These are phyloP conservation scores for Chromis chromis DNA, from an alignment of 2,797 vertebrate species.

Conservation along the genomic window DNA sequence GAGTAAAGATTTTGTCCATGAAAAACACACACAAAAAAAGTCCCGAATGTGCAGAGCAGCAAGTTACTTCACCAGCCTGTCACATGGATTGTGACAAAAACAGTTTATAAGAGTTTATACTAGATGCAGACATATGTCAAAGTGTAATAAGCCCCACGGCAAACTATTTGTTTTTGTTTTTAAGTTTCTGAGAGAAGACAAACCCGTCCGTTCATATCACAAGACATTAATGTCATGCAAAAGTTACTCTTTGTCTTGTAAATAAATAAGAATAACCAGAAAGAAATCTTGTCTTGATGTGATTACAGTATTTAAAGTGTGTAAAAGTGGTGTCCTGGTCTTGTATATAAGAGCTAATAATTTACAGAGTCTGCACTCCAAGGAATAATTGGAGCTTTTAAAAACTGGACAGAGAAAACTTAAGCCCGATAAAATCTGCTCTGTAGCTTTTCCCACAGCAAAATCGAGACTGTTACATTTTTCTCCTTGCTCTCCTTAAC, in stretches of 20 bases:
- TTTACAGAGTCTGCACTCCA: not conserved
- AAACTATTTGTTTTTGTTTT: too few relatives aligned
- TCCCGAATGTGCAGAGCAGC: conserved; percentile 41
- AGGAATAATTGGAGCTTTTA: not conserved
- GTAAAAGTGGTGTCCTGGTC: not conserved
- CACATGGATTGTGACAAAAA: not conserved
- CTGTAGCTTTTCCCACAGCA: too few relatives aligned
- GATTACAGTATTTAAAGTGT: not conserved
- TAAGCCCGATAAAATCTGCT: too few relatives aligned
- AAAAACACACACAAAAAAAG: not conserved
- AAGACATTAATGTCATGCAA: not conserved
- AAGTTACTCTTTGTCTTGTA: not conserved
- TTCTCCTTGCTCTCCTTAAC: too few relatives aligned
- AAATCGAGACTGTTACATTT: too few relatives aligned
- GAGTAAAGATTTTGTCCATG: conserved; percentile 13
- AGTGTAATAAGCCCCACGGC: fast-evolving
- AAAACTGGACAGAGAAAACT: too few relatives aligned
- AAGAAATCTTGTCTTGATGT: not conserved
- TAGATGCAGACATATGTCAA: too few relatives aligned
- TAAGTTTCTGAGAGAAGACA: too few relatives aligned
- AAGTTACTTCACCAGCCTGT: conserved; percentile 24
- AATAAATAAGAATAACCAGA: not conserved
- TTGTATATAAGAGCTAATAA: not conserved
- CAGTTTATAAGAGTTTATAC: not conserved
- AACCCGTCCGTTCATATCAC: not conserved